phyloP scores from a whole-genome alignment of 2,888 invertebrate species.

The Kuschelorhynchus macadamiae region DNA sequence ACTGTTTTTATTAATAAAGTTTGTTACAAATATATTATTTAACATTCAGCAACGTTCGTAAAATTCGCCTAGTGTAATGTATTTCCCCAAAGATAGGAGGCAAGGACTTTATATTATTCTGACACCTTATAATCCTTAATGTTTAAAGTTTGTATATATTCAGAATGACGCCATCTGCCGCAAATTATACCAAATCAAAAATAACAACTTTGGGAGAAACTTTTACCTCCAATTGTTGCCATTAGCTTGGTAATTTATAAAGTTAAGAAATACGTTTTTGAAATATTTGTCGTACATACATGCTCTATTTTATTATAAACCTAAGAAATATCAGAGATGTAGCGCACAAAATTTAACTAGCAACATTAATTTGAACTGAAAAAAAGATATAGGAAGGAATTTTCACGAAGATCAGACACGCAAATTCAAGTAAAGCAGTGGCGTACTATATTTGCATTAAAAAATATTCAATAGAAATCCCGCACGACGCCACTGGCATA shows the following conservation, averaged over 20 bases:
- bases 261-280: no score
- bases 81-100: slow-evolving; percentile 21
- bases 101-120: slow-evolving; percentile 42
- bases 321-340: no score
- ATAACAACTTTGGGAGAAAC: slow-evolving; percentile 34
- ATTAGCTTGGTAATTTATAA: slow-evolving; percentile 27
- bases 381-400: no score
- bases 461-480: no score
- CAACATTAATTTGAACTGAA: no score
- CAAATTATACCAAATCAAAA: slow-evolving; percentile 46
- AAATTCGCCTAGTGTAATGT: slow-evolving; percentile 27
- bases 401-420: no score
- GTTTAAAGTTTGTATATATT: slow-evolving; percentile 41
- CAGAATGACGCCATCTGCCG: slow-evolving; percentile 37
- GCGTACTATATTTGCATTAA: no score
- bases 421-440: no score
- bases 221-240: slow-evolving; percentile 34
- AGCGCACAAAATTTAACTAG: no score
- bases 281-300: no score
- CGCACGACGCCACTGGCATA: no score
- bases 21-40: slow-evolving; percentile 33
- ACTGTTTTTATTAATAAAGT: not conserved
- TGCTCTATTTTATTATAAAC: no score
- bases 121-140: slow-evolving; percentile 48
- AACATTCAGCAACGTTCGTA: slow-evolving; percentile 25